Percentiles rank a stretch among this genome's conserved stretches.
Evolutionary conservation across 2,797 vertebrate species (phyloP).

Genomic region (Falco columbarius): DNA sequence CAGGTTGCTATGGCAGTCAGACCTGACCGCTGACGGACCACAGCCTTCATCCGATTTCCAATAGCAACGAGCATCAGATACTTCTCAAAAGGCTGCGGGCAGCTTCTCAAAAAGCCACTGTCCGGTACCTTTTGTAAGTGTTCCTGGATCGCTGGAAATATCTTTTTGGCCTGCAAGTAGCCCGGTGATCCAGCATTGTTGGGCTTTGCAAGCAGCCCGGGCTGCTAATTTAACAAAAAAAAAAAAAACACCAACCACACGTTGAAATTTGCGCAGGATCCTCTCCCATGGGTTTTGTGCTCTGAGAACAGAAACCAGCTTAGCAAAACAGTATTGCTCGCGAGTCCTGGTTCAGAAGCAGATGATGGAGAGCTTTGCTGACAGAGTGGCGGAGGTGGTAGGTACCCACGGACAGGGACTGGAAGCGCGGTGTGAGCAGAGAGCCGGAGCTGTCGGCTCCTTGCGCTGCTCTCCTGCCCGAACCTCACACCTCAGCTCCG

Average conservation of each 20-base stretch:
- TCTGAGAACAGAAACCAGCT: not conserved
- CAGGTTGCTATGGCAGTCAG: not conserved
- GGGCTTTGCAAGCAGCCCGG: not conserved
- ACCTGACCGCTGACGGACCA: accelerated
- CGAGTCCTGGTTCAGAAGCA: accelerated
- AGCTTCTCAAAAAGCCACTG: not conserved
- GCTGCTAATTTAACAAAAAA: not conserved
- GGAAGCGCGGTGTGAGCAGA: accelerated
- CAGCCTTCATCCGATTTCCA: not conserved
- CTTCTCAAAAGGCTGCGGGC: not conserved
- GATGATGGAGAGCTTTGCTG: not conserved
- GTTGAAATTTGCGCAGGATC: accelerated
- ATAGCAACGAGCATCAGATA: not conserved
- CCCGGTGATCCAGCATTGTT: not conserved
- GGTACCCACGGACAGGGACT: too few relatives aligned
- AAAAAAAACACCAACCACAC: not conserved
- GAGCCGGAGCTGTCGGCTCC: not conserved
- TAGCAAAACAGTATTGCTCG: accelerated
- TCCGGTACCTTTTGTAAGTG: not conserved
- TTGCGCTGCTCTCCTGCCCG: not conserved
- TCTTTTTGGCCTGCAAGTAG: not conserved
- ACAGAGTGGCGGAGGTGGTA: not conserved
- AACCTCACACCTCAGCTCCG: not conserved
- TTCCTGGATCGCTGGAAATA: not conserved
- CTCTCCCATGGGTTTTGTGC: not conserved